phyloP scores from a whole-genome alignment of 2,888 invertebrate genomes.

The Drosophila helvetica region DNA sequence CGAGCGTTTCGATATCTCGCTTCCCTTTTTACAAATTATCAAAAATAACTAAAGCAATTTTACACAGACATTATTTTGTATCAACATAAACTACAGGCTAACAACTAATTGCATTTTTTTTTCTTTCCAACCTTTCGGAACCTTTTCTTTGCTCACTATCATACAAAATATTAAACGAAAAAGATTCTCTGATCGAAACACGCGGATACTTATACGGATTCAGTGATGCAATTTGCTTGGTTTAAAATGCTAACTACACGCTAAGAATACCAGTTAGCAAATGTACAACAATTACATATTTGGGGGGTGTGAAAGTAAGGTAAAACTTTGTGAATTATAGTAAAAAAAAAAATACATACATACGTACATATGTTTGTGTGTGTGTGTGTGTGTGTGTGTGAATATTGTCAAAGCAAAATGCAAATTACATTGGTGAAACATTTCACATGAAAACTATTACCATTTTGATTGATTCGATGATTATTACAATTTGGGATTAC shows the following conservation, averaged over 20 bases:
- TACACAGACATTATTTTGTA: slow-evolving; percentile 53
- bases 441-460: background rate
- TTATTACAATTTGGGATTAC: slow-evolving; percentile 3
- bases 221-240: slow-evolving; percentile 29
- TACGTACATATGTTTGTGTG: background rate
- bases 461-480: slow-evolving; percentile 23
- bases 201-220: slow-evolving; percentile 8
- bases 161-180: slow-evolving; percentile 33
- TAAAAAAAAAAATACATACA: slow-evolving; percentile 4
- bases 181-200: slow-evolving; percentile 17
- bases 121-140: slow-evolving; percentile 2
- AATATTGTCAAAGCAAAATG: slow-evolving; percentile 20
- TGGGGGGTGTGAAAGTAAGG: background rate
- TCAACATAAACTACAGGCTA: slow-evolving; percentile 55
- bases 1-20: slow-evolving; percentile 38
- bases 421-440: slow-evolving; percentile 6
- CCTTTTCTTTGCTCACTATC: slow-evolving; percentile 16
- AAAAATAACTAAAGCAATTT: slow-evolving; percentile 70
- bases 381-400: slow-evolving; percentile 2
- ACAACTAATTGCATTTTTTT: slow-evolving; percentile 58
- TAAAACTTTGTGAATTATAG: slow-evolving; percentile 14
- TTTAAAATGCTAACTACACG: slow-evolving; percentile 58
- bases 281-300: slow-evolving; percentile 18
- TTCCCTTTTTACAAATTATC: slow-evolving; percentile 69
- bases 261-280: slow-evolving; percentile 44